Conservation (phyloP, 2,888 invertebrate species). For the Pollenia angustigena region DNA sequence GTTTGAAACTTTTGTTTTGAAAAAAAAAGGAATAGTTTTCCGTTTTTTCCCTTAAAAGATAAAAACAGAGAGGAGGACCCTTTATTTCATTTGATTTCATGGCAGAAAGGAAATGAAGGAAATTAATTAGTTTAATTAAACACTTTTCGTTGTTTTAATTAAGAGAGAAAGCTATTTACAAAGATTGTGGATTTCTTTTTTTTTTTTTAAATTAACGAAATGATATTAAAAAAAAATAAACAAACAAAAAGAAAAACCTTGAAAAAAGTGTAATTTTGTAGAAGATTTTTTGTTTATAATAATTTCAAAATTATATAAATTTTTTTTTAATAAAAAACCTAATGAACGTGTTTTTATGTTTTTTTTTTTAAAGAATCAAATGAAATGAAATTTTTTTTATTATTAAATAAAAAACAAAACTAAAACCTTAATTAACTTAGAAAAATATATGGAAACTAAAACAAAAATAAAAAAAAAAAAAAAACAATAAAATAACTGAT, state of each 20-base stretch:
- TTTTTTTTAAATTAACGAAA: constrained; percentile 24
- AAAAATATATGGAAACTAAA: constrained; percentile 10
- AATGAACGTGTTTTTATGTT: constrained; percentile 72
- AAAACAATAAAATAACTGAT: neutral
- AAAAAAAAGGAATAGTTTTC: constrained; percentile 6
- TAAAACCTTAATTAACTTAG: constrained; percentile 43
- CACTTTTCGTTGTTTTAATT: constrained; percentile 55
- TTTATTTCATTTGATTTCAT: constrained; percentile 37
- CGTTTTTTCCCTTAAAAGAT: neutral
- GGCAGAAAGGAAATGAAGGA: constrained; percentile 41
- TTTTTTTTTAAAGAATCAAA: constrained; percentile 44
- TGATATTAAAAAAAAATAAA: constrained; percentile 22
- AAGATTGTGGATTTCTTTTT: constrained; percentile 56
- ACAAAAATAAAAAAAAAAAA: constrained; percentile 29
- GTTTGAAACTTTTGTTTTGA: constrained; percentile 13
- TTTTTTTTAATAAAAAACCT: constrained; percentile 53
- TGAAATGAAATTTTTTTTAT: constrained; percentile 9
- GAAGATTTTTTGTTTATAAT: constrained; percentile 61
- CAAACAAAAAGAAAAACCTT: constrained; percentile 27
- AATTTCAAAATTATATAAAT: constrained; percentile 60
- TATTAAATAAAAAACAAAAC: constrained; percentile 6
- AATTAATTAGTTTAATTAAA: constrained; percentile 58
- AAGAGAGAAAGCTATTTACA: constrained; percentile 73
- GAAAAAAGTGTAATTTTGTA: constrained; percentile 70
- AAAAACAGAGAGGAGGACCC: constrained; percentile 23